Evolutionary conservation across 1,140 invertebrate species (phyloP).

Genomic region (Nilaparvata lugens): DNA sequence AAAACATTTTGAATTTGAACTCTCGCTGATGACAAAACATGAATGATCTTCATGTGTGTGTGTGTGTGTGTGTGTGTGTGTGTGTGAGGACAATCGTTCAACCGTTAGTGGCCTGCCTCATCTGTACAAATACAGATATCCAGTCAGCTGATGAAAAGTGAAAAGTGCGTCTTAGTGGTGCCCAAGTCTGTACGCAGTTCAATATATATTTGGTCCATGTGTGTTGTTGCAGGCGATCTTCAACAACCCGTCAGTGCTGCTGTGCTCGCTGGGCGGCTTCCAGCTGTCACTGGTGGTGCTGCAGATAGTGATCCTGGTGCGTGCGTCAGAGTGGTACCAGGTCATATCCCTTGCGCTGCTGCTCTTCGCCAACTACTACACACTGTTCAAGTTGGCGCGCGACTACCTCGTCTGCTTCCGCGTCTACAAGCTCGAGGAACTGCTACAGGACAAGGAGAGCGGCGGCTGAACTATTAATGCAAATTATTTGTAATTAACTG

Average conservation of each 20-base stretch:
- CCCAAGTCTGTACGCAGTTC: no score
- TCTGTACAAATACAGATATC: no score
- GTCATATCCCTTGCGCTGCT: conserved; percentile 75
- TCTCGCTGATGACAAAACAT: no score
- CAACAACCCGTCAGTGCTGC: conserved; percentile 70
- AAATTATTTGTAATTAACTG: no score
- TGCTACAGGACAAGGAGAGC: conserved; percentile 49
- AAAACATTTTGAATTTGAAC: no score
- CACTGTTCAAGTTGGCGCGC: conserved; percentile 77
- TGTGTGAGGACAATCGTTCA: no score
- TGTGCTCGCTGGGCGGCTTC: conserved; percentile 62
- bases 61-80: no score
- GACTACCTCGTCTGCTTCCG: conserved; percentile 78
- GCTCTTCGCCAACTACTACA: conserved; percentile 83
- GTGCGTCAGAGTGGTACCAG: conserved; percentile 82
- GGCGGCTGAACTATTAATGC: conserved; percentile 15
- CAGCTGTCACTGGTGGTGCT: conserved; percentile 62
- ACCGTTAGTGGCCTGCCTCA: no score
- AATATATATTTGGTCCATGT: no score
- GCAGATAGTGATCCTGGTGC: conserved; percentile 67
- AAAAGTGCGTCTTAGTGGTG: no score
- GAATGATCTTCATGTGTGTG: no score
- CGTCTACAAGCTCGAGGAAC: conserved; percentile 64
- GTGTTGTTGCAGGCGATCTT: conserved; percentile 79
- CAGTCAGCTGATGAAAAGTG: no score